Evolutionary conservation across 1,140 invertebrate genomes (phyloP).

Genomic region (Diachasma alloeum): DNA sequence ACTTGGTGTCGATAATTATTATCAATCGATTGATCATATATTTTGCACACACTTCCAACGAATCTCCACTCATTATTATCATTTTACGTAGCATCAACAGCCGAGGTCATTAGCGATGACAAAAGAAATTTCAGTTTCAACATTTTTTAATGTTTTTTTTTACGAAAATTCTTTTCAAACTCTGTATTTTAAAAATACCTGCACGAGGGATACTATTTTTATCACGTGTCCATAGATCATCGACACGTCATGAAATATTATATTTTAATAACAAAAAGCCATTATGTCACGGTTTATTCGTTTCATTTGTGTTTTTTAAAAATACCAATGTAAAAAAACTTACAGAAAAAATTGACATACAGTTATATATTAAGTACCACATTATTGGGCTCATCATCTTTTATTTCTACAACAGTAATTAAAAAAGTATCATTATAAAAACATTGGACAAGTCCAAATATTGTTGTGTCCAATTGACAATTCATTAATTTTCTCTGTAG

Average conservation of each 20-base stretch:
- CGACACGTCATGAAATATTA: too few species aligned
- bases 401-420: not conserved
- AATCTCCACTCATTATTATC: not conserved
- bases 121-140: not conserved
- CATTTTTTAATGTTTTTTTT: not conserved
- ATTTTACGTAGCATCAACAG: not conserved
- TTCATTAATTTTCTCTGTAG: not conserved
- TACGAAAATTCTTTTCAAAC: not conserved
- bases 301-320: too few species aligned
- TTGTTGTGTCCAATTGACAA: not conserved
- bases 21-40: not conserved
- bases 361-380: not conserved
- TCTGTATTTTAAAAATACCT: too few species aligned
- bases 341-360: not conserved
- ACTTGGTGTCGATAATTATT: not conserved
- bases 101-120: not conserved
- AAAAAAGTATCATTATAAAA: not conserved
- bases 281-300: too few species aligned
- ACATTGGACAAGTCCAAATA: not conserved
- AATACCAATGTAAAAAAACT: not conserved
- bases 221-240: too few species aligned
- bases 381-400: not conserved
- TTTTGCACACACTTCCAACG: not conserved
- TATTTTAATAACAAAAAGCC: too few species aligned
- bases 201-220: too few species aligned